These are phyloP conservation scores for Lemur catta DNA, from an alignment of 2,797 vertebrate species.

Conservation along the genomic window DNA sequence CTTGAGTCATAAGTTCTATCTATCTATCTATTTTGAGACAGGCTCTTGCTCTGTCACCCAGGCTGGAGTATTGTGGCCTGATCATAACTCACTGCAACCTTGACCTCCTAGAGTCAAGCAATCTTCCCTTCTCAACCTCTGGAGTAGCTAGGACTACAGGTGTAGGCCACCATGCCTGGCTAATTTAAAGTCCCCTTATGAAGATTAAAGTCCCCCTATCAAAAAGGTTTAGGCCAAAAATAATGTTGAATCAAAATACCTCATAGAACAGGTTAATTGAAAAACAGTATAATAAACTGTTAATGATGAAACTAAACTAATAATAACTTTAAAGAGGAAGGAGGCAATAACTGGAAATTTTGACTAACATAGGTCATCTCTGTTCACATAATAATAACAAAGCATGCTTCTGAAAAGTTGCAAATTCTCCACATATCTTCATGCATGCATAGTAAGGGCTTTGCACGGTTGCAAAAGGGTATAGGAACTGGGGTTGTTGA, in stretches of 20 bases:
- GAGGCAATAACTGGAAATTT: background rate
- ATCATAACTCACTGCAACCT: no score
- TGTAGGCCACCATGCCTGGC: no score
- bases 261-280: background rate
- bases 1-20: no score
- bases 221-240: background rate
- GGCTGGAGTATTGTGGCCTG: no score
- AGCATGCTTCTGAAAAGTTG: background rate
- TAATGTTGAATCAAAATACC: background rate
- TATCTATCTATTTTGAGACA: no score
- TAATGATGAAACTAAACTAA: background rate
- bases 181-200: background rate
- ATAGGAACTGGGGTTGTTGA: background rate
- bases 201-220: background rate
- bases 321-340: background rate
- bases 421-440: background rate
- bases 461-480: background rate
- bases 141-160: no score
- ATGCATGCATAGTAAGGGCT: no score
- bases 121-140: no score
- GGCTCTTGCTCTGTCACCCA: no score
- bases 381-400: background rate
- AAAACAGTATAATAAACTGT: background rate
- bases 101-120: no score
- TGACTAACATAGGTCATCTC: no score